Base-by-base conservation (phyloP, 2,888 invertebrate genomes). In the Acrobasis suavella region DNA sequence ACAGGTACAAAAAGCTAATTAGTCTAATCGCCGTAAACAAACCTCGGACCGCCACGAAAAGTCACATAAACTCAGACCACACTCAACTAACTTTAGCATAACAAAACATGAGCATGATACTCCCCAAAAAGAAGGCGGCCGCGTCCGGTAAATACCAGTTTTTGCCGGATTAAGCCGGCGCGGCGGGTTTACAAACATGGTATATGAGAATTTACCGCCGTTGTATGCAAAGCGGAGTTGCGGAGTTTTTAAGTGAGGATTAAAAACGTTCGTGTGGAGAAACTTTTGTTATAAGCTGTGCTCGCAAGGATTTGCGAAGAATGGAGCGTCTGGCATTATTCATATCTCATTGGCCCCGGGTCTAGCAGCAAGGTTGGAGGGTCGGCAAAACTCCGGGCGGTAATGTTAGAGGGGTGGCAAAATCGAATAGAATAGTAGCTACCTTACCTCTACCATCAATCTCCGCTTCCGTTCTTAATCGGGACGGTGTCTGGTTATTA, bases 81-180 rank as follows among this genome's bases (percentile, higher is more conserved):
- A 56, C 42, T 42, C 56, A 56, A 42, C 56, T 56, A 56, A 56
- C 56, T 56, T 56, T 56, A 42, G 56, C 56, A 56, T 56, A 56
- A 56, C 56, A 60, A 60, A 61, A 54, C 61, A 61, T 39, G 16
- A 52, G 32, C 46, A 61, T 61, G 42, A 54, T 54, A 61, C 52
- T 61, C 39, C 17, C 15, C 60, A 54, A 54, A 54, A 61, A 60
- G 42, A 61, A 61, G 38, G 38, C 70, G 73, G 72, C 71, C 65
- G 72, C 71, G 74, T 82, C 82, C 82, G 78, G 83, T 82, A 81
- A 83, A 86, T 86, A 85, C 86, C 74, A 76, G 85, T 84, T 85
- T 86, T 84, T 83, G 83, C 84, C 77, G 78, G 85, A 85, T 82
- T 83, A 83, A 78, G 69, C 74, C 67, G 71, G 72, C 69, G 72